Conservation (phyloP, 2,888 invertebrate genomes). For the Leucoptera coffeella region DNA sequence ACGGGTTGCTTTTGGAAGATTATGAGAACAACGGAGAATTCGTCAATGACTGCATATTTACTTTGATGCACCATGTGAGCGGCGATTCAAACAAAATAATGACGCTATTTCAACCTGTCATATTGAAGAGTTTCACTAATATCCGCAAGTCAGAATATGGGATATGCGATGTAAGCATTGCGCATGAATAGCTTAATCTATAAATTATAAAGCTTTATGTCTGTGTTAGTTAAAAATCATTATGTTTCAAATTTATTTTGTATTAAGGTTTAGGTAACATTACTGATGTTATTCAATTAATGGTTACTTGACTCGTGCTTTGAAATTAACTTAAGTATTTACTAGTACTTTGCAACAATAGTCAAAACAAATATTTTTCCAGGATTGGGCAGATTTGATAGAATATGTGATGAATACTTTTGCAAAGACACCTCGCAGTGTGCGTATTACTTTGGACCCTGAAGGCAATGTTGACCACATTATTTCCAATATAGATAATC, state of each 20-base stretch:
- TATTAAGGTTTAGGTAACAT: too few species aligned
- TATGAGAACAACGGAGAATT: slow-evolving; percentile 66
- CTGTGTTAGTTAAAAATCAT: too few species aligned
- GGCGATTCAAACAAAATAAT: slow-evolving; percentile 64
- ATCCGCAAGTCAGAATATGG: slow-evolving; percentile 71
- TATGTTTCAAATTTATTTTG: too few species aligned
- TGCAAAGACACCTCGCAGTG: slow-evolving; percentile 44
- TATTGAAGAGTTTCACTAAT: slow-evolving; percentile 66
- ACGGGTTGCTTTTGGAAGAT: slow-evolving; percentile 66
- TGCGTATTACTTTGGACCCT: background rate
- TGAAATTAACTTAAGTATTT: slow-evolving; percentile 1
- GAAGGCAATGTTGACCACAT: too few species aligned
- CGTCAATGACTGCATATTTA: slow-evolving; percentile 77
- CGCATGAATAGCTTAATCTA: background rate
- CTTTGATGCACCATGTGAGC: slow-evolving; percentile 80
- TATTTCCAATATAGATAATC: too few species aligned
- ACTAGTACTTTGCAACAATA: background rate
- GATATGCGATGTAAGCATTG: slow-evolving; percentile 62
- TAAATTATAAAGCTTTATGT: too few species aligned
- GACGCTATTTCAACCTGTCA: slow-evolving; percentile 68
- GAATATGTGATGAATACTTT: slow-evolving; percentile 76
- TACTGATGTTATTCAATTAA: too few species aligned
- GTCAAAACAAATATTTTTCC: slow-evolving; percentile 10
- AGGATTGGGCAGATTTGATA: slow-evolving; percentile 82
- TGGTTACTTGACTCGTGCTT: too few species aligned